Conservation (phyloP, 2,888 invertebrate genomes). For the Agrypnus murinus region DNA sequence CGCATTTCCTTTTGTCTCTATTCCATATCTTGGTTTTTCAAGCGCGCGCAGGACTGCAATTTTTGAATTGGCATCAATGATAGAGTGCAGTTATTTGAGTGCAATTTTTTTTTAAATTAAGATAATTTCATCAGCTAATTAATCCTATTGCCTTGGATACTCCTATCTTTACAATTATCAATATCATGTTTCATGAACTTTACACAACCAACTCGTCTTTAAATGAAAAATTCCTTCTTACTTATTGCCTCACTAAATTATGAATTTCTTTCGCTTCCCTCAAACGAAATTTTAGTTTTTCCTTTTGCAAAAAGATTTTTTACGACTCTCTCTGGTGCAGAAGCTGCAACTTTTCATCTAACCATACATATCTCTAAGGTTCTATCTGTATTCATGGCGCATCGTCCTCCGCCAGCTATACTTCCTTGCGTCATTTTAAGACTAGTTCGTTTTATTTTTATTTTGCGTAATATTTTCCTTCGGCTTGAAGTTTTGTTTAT, state of each 20-base stretch:
- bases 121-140: no score
- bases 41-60: neutral
- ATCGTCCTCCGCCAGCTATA: conserved; percentile 46
- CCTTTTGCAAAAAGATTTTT: conserved; percentile 49
- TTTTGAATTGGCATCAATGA: no score
- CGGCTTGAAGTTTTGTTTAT: conserved; percentile 9
- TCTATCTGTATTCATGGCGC: conserved; percentile 63
- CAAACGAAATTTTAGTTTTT: conserved; percentile 40
- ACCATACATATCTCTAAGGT: conserved; percentile 62
- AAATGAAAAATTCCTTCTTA: neutral
- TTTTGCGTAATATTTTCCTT: conserved; percentile 17
- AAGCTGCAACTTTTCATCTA: conserved; percentile 62
- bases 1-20: conserved; percentile 58
- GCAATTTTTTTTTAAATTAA: no score
- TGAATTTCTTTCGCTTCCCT: conserved; percentile 41
- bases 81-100: no score
- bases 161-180: no score
- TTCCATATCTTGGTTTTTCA: conserved; percentile 5
- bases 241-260: conserved; percentile 19
- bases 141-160: no score
- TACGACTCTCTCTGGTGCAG: conserved; percentile 60
- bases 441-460: conserved; percentile 30
- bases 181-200: no score
- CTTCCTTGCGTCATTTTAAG: conserved; percentile 23
- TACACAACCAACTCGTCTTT: no score